A percentile compares a stretch with the other conserved stretches of the same genome.
These are phyloP conservation scores for Eupithecia exiguata DNA, from an alignment of 2,888 invertebrate genomes.

Conservation along the genomic window DNA sequence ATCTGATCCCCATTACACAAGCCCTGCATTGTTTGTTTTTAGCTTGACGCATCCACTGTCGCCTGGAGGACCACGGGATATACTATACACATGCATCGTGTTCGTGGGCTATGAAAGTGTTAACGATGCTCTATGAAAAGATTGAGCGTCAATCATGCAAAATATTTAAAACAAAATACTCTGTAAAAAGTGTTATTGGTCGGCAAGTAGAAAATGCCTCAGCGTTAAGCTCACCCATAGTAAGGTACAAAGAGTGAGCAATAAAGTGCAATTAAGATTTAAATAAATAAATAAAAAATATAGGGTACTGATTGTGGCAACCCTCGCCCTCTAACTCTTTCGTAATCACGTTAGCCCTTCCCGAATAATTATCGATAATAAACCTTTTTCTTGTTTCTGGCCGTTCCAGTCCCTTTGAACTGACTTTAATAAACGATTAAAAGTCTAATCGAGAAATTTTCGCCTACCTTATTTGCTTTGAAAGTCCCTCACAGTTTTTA, in stretches of 20 bases:
- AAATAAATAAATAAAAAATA: background rate
- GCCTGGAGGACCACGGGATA: too few relatives aligned
- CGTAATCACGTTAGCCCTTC: conserved; percentile 55
- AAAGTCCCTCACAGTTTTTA: conserved; percentile 21
- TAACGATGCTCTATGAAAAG: background rate
- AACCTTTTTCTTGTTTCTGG: conserved; percentile 47
- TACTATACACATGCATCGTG: too few relatives aligned
- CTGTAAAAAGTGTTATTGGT: too few relatives aligned
- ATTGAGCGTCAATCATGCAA: background rate
- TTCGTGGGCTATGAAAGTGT: too few relatives aligned
- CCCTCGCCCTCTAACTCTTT: conserved; percentile 46
- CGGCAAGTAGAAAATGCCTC: too few relatives aligned
- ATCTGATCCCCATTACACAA: background rate
- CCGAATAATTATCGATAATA: conserved; percentile 63
- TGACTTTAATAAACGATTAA: conserved; percentile 58
- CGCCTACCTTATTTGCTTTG: conserved; percentile 38
- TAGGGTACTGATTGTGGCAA: conserved; percentile 23
- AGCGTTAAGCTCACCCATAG: too few relatives aligned
- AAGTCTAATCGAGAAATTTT: conserved; percentile 46
- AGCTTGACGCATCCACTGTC: too few relatives aligned
- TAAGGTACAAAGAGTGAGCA: too few relatives aligned
- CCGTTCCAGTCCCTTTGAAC: conserved; percentile 53
- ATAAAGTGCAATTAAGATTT: too few relatives aligned
- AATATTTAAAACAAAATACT: too few relatives aligned
- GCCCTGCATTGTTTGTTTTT: background rate